Percentiles rank a stretch among this genome's conserved stretches.
Conservation (phyloP, 2,797 vertebrate species). For the Typhlichthys eigenmanni region DNA sequence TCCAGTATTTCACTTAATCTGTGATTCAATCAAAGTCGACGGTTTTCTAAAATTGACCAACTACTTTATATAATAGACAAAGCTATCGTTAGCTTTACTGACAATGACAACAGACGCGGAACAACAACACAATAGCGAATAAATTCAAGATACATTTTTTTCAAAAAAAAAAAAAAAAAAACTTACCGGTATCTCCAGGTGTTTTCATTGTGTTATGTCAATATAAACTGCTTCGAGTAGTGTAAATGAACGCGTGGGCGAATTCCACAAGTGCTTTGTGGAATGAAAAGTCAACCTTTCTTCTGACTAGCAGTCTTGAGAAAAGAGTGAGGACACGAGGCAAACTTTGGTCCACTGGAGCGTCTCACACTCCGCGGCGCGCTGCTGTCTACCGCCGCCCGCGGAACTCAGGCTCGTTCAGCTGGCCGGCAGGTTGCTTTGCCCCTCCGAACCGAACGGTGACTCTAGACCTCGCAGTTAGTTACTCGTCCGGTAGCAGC, state of each 20-base stretch:
- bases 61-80: too few relatives aligned
- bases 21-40: too few relatives aligned
- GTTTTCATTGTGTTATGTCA: slow-evolving; percentile 75
- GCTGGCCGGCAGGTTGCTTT: slow-evolving; percentile 12
- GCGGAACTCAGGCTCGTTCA: slow-evolving; percentile 24
- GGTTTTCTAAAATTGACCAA: too few relatives aligned
- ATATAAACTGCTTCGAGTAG: slow-evolving; percentile 7
- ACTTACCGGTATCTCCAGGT: slow-evolving; percentile 79
- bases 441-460: slow-evolving; percentile 4
- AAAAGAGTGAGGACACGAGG: slow-evolving; percentile 44
- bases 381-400: neutral
- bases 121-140: slow-evolving; percentile 44
- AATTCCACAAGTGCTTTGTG: slow-evolving; percentile 57
- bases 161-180: neutral
- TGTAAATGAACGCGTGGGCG: slow-evolving; percentile 9
- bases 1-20: slow-evolving; percentile 9
- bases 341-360: slow-evolving; percentile 57
- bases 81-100: neutral
- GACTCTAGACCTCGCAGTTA: slow-evolving; percentile 12
- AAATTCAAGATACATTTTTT: neutral
- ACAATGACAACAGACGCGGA: slow-evolving; percentile 29
- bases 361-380: slow-evolving; percentile 21
- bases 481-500: slow-evolving; percentile 26
- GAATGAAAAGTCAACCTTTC: slow-evolving; percentile 54
- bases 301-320: slow-evolving; percentile 35